These are phyloP conservation scores for Electrophaes corylata DNA, from an alignment of 2,888 invertebrate genomes.

Conservation along the genomic window DNA sequence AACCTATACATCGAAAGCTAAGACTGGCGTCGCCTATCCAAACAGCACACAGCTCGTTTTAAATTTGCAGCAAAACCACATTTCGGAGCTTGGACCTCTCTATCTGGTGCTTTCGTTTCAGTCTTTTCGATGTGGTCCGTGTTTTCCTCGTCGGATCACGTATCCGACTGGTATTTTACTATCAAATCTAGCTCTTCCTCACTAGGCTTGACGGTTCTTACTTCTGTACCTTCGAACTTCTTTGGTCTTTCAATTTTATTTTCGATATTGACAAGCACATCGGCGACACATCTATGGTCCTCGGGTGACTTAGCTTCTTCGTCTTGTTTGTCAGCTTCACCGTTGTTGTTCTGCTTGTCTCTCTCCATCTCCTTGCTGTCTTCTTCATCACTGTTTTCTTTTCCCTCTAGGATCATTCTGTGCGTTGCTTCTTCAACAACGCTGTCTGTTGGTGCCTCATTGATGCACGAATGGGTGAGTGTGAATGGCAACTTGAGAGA, in stretches of 20 bases:
- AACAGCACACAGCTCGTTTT: conserved; percentile 76
- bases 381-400: conserved; percentile 75
- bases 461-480: conserved; percentile 89
- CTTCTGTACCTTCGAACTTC: conserved; percentile 69
- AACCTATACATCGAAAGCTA: conserved; percentile 49
- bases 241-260: conserved; percentile 74
- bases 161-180: conserved; percentile 78
- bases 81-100: conserved; percentile 68
- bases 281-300: conserved; percentile 68
- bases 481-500: conserved; percentile 92
- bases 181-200: conserved; percentile 79
- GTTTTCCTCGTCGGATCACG: conserved; percentile 79
- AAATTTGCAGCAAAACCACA: conserved; percentile 76
- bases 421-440: conserved; percentile 79
- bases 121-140: conserved; percentile 63
- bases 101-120: conserved; percentile 59
- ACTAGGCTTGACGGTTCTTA: conserved; percentile 62
- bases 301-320: conserved; percentile 66
- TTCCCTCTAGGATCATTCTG: conserved; percentile 76
- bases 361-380: conserved; percentile 68
- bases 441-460: conserved; percentile 84
- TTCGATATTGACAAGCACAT: conserved; percentile 76
- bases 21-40: conserved; percentile 74
- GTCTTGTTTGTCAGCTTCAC: conserved; percentile 53
- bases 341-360: conserved; percentile 71